Evolutionary conservation across 1,140 invertebrate genomes (phyloP).

Genomic region (Drosophila mojavensis): DNA sequence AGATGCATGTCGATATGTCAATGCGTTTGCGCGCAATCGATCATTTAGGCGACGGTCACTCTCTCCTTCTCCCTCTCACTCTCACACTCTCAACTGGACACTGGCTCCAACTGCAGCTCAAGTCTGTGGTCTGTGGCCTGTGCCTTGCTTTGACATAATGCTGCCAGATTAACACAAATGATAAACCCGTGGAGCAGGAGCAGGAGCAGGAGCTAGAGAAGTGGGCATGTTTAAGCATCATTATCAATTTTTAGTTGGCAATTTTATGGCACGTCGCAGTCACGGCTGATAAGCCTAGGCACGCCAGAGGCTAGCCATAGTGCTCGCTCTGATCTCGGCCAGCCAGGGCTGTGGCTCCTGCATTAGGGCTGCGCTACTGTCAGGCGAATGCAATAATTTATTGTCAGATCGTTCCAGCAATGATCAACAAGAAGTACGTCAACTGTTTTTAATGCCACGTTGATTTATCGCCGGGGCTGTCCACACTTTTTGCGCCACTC

Average conservation of each 20-base stretch:
- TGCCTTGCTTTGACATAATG: constrained; percentile 79
- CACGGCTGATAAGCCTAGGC: constrained; percentile 54
- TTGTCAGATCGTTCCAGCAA: constrained; percentile 67
- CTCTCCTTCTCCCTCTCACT: too few species aligned
- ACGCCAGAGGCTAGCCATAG: not conserved
- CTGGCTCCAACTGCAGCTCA: not conserved
- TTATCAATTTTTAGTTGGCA: constrained; percentile 64
- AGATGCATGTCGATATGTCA: constrained; percentile 84
- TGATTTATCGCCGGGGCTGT: constrained; percentile 66
- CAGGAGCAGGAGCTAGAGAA: too few species aligned
- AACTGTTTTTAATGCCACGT: constrained; percentile 47
- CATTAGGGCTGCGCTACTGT: constrained; percentile 59
- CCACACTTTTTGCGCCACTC: constrained; percentile 68
- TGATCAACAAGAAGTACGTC: constrained; percentile 59
- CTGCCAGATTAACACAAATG: constrained; percentile 75
- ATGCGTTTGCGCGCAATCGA: constrained; percentile 83
- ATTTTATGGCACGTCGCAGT: constrained; percentile 77
- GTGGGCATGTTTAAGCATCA: constrained; percentile 11
- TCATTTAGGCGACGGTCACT: constrained; percentile 64
- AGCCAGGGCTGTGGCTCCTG: constrained; percentile 30
- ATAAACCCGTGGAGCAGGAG: constrained; percentile 51
- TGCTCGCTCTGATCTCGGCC: constrained; percentile 2
- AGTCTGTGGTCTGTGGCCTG: constrained; percentile 23
- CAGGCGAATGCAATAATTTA: constrained; percentile 76
- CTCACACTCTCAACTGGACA: not conserved